Conservation (phyloP, 2,888 invertebrate genomes). For the Corbicula japonica region DNA sequence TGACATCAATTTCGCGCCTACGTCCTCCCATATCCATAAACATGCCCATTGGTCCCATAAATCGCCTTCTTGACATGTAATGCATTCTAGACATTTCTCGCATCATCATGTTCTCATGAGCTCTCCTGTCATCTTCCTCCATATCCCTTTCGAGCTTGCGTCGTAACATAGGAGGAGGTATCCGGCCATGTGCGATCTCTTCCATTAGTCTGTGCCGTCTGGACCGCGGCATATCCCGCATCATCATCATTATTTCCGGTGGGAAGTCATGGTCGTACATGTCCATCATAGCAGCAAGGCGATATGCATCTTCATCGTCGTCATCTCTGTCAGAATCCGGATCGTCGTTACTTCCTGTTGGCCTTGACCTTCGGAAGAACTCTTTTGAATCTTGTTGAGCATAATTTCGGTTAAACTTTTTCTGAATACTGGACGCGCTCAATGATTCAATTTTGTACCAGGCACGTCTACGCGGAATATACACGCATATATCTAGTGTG, state of each 20-base stretch:
- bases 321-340: constrained; percentile 16
- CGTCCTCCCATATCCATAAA: too few species aligned
- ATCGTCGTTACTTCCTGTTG: too few species aligned
- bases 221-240: constrained; percentile 11
- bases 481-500: constrained; percentile 17
- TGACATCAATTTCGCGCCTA: not conserved
- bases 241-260: constrained; percentile 34
- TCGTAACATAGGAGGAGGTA: constrained; percentile 37
- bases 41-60: too few species aligned
- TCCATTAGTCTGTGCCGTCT: constrained; percentile 9
- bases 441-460: constrained; percentile 38
- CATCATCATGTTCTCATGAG: constrained; percentile 36
- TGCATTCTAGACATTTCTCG: constrained; percentile 6
- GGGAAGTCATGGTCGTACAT: constrained; percentile 10
- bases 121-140: constrained; percentile 9
- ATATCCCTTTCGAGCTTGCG: constrained; percentile 27
- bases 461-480: constrained; percentile 27
- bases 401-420: not conserved
- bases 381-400: not conserved
- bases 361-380: not conserved
- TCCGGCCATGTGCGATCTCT: constrained; percentile 2
- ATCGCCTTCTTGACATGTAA: too few species aligned
- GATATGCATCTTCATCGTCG: constrained; percentile 28
- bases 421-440: constrained; percentile 9
- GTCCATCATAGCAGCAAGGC: constrained; percentile 13